Base-by-base conservation (phyloP, 1,140 invertebrate genomes). In the Lysiphlebus fabarum region DNA sequence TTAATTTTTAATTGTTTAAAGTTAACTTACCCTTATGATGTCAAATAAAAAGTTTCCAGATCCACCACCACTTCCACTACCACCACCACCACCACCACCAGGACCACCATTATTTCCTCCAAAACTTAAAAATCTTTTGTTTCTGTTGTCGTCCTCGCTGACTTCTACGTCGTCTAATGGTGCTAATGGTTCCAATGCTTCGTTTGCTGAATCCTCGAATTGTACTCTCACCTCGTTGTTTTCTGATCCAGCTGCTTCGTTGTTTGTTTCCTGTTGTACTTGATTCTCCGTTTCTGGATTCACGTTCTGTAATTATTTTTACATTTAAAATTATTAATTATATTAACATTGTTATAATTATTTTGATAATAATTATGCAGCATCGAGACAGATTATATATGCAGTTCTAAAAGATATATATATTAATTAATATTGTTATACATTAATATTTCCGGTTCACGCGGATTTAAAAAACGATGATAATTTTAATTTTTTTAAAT, bases 41-140 rank as follows among this genome's bases (percentile, higher is more conserved):
- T 93, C 90, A 78, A 92, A 91, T 57, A 93, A 81, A 80, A 93
- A 91, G 79, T 92, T 93, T 56, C 90, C 90, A 8, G 89, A 91
- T 40, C 90, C 90, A 53, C 86, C 86, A 10, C 82, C 82, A 58
- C 80, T 83, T 11, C 82, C 83, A 51, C 82, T 76, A 58, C 70
- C 72, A 62, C 60, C 70, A 47, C 72, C 79, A 10, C 79, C 82
- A 43, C 69, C 70, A 53, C 78, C 71, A 9, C 79, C 82, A 43
- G 69, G 69, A 53, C 78, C 71, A 9, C 81, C 82, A 0, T 66
- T 69, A 26, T 26, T 26, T 26, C 17, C 17, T 2, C 63, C 68
- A 69, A 90, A 90, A 73, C 82, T 87, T 63, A 90, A 80, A 76
- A 89, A 90, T 82, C 86, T 84, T 71, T 92, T 91, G 75, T 91